Base-by-base conservation (phyloP, 92 coral and sea anemone genomes). In the Nematostella vectensis region DNA sequence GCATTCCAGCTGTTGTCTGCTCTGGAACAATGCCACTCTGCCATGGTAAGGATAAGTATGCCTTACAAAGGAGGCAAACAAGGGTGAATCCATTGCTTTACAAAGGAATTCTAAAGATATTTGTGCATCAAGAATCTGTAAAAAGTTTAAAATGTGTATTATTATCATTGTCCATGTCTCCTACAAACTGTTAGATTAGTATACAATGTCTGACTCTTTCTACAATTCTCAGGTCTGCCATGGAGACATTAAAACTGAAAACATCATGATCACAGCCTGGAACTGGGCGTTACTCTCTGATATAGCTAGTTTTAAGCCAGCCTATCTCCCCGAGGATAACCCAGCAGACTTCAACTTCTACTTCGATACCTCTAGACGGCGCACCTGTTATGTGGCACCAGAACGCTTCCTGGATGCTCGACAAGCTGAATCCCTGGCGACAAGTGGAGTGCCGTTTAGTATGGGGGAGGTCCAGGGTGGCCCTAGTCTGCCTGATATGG, bases 311-410 rank as follows among this genome's bases (percentile, higher is more conserved):
- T 88, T 91, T 31, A 86, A 86, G 45, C 98, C 98, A 2, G 86
- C 83, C 0, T 85, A 70, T 50, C 96, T 91, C n/a, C 98, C 86
- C 2, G 93, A 91, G 57, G 93, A 91, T 58, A 91, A 91, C 50
- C 98, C 98, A 12, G 96, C 98, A 1, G 98, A 91, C 72, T 91
- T 91, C 63, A 86, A 85, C 40, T 91, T 77, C 76, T 91, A 85
- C 78, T 91, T 91, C 66, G 98, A 91, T 58, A 91, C 98, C 0
- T 91, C 98, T 17, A 81, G 98, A 1, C 77, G 98, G 31, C 89
- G 98, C 45, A 86, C 93, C 18, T 91, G 98, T 47, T 91, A 91
- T 62, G 65, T 91, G 24, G 98, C 98, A 21, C 98, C 98, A 22
- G 98, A 91, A 56, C 57, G 98, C 49, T 91, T 91, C 58, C 64